These are phyloP conservation scores for Dryobotodes eremita DNA, from an alignment of 2,888 invertebrate genomes.

Conservation along the genomic window DNA sequence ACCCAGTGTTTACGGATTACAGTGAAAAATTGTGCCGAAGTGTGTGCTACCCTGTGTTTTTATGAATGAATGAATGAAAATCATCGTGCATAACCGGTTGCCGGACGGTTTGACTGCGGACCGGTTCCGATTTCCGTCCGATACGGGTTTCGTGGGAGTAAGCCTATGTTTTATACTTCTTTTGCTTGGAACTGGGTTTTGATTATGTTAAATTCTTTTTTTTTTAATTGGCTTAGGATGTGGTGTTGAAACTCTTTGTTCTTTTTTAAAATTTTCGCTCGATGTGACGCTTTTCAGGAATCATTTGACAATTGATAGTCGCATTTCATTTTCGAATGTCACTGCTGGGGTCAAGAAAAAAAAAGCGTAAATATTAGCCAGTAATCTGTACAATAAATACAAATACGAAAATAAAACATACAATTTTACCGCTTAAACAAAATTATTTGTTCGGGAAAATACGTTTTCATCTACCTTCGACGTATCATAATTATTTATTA, in stretches of 20 bases:
- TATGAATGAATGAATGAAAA: slow-evolving; percentile 77
- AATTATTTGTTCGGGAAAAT: neutral
- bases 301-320: slow-evolving; percentile 22
- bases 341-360: neutral
- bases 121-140: slow-evolving; percentile 81
- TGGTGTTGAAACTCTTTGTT: slow-evolving; percentile 30
- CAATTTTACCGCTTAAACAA: neutral
- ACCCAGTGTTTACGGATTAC: slow-evolving; percentile 78
- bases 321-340: slow-evolving; percentile 35
- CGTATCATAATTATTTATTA: neutral
- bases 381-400: neutral
- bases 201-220: slow-evolving; percentile 65
- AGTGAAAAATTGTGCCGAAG: slow-evolving; percentile 77
- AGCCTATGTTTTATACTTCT: slow-evolving; percentile 69
- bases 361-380: neutral
- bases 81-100: slow-evolving; percentile 71
- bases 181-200: slow-evolving; percentile 70
- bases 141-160: slow-evolving; percentile 80
- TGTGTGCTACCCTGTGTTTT: slow-evolving; percentile 72
- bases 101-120: slow-evolving; percentile 77
- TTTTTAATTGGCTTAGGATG: slow-evolving; percentile 59
- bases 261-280: neutral
- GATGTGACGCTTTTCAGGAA: neutral
- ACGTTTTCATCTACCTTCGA: neutral
- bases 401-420: slow-evolving; percentile 17